Evolutionary conservation across 1,140 invertebrate species (phyloP).

Genomic region (Drosophila pseudoobscura): DNA sequence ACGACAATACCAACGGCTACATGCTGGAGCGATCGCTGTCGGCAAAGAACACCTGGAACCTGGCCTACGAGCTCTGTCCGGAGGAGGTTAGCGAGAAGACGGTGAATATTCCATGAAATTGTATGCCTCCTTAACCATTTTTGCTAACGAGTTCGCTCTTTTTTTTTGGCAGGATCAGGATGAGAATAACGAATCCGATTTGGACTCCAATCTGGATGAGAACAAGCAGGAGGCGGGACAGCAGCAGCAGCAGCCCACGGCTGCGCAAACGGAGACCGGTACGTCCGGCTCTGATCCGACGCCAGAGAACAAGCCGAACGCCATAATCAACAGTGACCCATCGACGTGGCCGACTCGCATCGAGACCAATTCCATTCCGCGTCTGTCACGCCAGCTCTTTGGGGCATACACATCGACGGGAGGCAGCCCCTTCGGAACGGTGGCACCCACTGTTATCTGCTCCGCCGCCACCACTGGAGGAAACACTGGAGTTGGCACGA

Average conservation of each 20-base stretch:
- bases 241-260: slow-evolving; percentile 14
- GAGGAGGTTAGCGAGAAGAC: slow-evolving; percentile 87
- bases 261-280: neutral
- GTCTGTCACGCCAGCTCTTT: slow-evolving; percentile 60
- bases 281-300: slow-evolving; percentile 21
- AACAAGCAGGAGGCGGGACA: slow-evolving; percentile 58
- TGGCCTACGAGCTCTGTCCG: slow-evolving; percentile 92
- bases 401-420: slow-evolving; percentile 44
- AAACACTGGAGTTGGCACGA: slow-evolving; percentile 9
- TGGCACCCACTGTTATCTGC: slow-evolving; percentile 9
- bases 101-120: slow-evolving; percentile 36
- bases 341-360: slow-evolving; percentile 54
- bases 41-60: slow-evolving; percentile 94
- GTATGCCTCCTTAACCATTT: neutral
- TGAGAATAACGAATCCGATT: slow-evolving; percentile 81
- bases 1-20: slow-evolving; percentile 97
- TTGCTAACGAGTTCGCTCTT: slow-evolving; percentile 7
- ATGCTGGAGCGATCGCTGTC: slow-evolving; percentile 97
- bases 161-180: slow-evolving; percentile 66
- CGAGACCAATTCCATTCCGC: slow-evolving; percentile 59
- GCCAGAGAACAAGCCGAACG: slow-evolving; percentile 45
- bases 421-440: slow-evolving; percentile 3
- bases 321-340: slow-evolving; percentile 31
- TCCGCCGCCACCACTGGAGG: slow-evolving; percentile 10
- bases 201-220: slow-evolving; percentile 71